Conservation (phyloP, 30 jellyfish, hydroid and myxozoan genomes). For the Catostylus mosaicus region DNA sequence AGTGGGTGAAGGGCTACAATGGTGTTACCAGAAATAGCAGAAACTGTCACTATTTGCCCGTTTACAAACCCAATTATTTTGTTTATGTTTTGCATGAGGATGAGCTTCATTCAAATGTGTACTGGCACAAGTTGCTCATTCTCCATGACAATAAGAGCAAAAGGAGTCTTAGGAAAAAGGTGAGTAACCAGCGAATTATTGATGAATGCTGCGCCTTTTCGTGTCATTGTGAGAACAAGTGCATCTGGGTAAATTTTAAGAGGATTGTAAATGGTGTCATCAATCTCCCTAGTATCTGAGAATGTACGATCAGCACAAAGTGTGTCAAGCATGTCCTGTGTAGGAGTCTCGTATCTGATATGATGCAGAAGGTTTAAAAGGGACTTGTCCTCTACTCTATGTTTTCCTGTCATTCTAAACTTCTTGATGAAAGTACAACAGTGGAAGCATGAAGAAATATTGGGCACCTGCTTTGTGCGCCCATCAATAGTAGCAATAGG, state of each 20-base stretch:
- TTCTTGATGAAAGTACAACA: no score
- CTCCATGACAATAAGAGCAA: constrained; percentile 4
- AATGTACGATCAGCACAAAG: background rate
- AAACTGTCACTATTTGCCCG: no score
- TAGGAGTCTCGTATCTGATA: background rate
- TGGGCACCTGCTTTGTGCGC: no score
- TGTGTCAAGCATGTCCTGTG: background rate
- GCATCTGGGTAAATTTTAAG: background rate
- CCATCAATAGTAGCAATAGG: no score
- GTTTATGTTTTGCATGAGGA: no score
- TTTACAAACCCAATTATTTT: no score
- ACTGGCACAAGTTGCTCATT: background rate
- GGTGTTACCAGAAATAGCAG: no score
- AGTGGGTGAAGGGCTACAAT: no score
- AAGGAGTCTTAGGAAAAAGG: background rate
- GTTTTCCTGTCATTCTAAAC: background rate
- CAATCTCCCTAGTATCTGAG: background rate
- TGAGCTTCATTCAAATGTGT: background rate
- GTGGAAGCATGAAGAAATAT: no score
- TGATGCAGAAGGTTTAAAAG: background rate
- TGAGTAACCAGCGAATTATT: background rate
- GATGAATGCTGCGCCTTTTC: background rate
- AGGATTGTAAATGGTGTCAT: background rate
- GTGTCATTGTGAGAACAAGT: background rate
- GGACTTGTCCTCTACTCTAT: background rate